phyloP scores from a whole-genome alignment of 2,113 vertebrate species.

The Lamprologus lemairii region DNA sequence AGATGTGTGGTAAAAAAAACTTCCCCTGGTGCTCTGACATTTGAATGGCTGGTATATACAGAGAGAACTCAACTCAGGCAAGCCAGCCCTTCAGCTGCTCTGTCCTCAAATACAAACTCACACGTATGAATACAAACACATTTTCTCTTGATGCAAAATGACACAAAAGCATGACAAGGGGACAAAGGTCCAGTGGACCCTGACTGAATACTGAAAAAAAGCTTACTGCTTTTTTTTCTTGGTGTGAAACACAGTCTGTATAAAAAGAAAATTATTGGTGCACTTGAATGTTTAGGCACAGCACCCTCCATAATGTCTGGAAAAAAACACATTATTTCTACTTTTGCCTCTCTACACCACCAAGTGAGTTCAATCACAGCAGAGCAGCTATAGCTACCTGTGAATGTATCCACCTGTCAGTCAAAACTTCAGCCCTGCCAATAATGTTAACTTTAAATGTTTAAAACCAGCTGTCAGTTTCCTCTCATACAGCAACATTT shows the following conservation, averaged over 20 bases:
- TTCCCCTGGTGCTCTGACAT: slow-evolving; percentile 29
- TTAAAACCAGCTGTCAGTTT: not conserved
- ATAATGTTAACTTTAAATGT: not conserved
- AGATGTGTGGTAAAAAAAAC: slow-evolving; percentile 6
- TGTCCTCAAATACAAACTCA: not conserved
- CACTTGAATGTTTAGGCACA: not conserved
- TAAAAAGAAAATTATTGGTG: not conserved
- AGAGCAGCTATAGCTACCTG: not conserved
- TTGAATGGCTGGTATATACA: slow-evolving; percentile 14
- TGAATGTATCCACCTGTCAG: not conserved
- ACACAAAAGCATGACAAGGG: not conserved
- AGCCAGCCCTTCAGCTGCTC: not conserved
- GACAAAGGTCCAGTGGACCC: not conserved
- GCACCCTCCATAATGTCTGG: not conserved
- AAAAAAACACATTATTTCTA: not conserved
- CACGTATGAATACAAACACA: not conserved
- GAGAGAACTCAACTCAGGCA: not conserved
- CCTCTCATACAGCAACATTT: not conserved
- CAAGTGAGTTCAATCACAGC: not conserved
- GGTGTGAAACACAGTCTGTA: not conserved
- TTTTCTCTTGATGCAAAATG: not conserved
- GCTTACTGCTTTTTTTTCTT: not conserved
- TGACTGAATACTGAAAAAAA: not conserved
- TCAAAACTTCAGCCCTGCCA: not conserved
- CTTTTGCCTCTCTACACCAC: not conserved